Percentiles rank a stretch among this genome's conserved stretches.
Conservation (phyloP, 2,113 vertebrate species). For the Tachysurus vachellii region DNA sequence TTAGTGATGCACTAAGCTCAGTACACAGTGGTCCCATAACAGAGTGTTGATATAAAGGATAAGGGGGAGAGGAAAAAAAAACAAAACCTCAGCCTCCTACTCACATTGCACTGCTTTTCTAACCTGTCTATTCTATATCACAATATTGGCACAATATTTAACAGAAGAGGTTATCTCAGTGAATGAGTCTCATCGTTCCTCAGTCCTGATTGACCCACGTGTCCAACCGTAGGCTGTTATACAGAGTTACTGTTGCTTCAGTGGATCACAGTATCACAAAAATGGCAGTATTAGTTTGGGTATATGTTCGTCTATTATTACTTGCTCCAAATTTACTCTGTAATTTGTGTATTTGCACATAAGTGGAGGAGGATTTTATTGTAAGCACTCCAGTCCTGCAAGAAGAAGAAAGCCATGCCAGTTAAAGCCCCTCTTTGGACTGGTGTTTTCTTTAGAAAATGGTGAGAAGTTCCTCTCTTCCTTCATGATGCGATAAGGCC, state of each 20-base stretch:
- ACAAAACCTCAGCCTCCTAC: neutral
- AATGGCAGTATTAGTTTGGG: constrained; percentile 25
- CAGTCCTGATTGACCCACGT: neutral
- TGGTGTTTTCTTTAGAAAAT: constrained; percentile 48
- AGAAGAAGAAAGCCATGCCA: constrained; percentile 39
- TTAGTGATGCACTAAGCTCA: constrained; percentile 41
- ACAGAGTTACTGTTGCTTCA: neutral
- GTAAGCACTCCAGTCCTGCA: constrained; percentile 23
- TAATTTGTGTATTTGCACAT: constrained; percentile 15
- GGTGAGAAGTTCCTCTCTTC: constrained; percentile 47
- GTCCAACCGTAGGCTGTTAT: neutral
- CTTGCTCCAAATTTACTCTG: neutral
- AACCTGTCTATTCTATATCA: neutral
- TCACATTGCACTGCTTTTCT: constrained; percentile 2
- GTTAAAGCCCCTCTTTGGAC: constrained; percentile 42
- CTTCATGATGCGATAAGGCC: constrained; percentile 50
- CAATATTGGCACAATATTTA: constrained; percentile 29
- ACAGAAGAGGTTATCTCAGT: constrained; percentile 27
- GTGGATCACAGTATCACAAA: neutral
- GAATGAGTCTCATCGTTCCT: constrained; percentile 24
- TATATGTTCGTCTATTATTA: neutral
- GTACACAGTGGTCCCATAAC: constrained; percentile 28
- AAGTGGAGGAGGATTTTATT: constrained; percentile 34
- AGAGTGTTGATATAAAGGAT: constrained; percentile 30
- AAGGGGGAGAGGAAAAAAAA: neutral